phyloP scores from a whole-genome alignment of 2,113 vertebrate species.

The Ictidomys tridecemlineatus region DNA sequence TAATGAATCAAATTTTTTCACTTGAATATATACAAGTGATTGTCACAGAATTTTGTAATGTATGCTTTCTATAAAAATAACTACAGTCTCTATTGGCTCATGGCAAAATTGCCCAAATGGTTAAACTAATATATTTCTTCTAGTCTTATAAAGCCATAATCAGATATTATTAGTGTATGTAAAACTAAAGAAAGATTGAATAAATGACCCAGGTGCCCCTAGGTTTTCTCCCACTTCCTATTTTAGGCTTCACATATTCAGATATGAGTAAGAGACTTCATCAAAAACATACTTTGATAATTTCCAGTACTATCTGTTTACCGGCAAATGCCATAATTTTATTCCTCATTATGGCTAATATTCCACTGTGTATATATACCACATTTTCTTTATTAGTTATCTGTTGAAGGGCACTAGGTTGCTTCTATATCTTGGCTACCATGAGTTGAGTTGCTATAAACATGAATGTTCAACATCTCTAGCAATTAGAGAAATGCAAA shows the following conservation, averaged over 20 bases:
- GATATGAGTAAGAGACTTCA: not conserved
- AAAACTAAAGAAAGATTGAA: not conserved
- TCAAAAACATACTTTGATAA: not conserved
- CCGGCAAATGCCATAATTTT: too few relatives aligned
- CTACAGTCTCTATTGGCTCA: not conserved
- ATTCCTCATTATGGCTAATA: too few relatives aligned
- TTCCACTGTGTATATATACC: too few relatives aligned
- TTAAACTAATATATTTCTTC: not conserved
- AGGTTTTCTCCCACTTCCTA: not conserved
- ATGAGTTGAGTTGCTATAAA: too few relatives aligned
- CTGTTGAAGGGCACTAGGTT: too few relatives aligned
- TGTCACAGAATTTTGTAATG: not conserved
- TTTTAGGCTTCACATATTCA: not conserved
- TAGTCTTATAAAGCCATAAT: not conserved
- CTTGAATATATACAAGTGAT: not conserved
- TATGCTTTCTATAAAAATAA: not conserved
- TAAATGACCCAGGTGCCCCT: not conserved
- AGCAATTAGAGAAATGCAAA: too few relatives aligned
- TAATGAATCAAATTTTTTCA: not conserved
- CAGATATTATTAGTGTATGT: not conserved
- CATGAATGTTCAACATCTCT: too few relatives aligned
- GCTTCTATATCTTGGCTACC: too few relatives aligned
- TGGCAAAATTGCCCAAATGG: not conserved
- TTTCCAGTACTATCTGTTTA: too few relatives aligned
- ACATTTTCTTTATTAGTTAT: too few relatives aligned